Evolutionary conservation across 2,888 invertebrate genomes (phyloP).

Genomic region (Myopa tessellatipennis): DNA sequence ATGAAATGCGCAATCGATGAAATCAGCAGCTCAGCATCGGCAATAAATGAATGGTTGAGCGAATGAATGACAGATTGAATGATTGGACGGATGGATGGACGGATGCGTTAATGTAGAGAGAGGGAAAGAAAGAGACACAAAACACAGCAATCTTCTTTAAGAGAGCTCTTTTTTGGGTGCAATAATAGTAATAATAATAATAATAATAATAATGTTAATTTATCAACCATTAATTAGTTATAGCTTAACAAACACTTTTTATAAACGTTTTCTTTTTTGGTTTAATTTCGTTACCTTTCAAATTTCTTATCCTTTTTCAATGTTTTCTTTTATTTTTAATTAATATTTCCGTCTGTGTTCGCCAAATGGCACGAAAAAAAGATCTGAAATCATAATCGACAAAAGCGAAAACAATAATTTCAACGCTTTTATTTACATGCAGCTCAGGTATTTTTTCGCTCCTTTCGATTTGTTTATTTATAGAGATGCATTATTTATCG

Average conservation of each 20-base stretch:
- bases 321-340: too few species aligned
- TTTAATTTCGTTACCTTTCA: neutral
- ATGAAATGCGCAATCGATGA: slow-evolving; percentile 33
- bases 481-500: neutral
- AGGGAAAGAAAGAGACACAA: neutral
- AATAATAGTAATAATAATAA: too few species aligned
- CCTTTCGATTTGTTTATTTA: neutral
- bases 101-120: neutral
- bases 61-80: neutral
- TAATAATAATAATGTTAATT: too few species aligned
- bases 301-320: neutral
- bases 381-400: too few species aligned
- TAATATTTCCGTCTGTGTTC: too few species aligned
- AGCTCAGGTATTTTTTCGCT: neutral
- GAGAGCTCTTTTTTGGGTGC: neutral
- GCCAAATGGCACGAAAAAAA: too few species aligned
- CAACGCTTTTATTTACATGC: neutral
- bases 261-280: neutral
- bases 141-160: neutral
- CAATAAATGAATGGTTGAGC: neutral
- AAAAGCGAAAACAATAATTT: too few species aligned
- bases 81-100: neutral
- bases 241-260: neutral
- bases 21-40: neutral
- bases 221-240: too few species aligned